These are phyloP conservation scores for Bradypus variegatus DNA, from an alignment of 2,797 vertebrate species.

Conservation along the genomic window DNA sequence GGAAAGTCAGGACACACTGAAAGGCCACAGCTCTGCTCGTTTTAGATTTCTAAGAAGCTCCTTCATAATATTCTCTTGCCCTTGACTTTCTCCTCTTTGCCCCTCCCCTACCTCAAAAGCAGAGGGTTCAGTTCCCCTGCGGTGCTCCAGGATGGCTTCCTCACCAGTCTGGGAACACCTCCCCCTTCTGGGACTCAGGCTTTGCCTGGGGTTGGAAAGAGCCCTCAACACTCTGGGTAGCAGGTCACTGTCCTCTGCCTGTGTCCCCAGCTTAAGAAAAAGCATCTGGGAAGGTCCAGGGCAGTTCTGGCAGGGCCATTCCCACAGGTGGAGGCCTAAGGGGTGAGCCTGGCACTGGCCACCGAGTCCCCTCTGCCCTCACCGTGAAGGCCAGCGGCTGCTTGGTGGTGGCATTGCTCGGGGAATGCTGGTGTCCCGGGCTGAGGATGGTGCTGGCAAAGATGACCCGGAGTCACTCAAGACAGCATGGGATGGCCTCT, in stretches of 20 bases:
- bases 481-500: not conserved
- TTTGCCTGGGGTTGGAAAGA: not conserved
- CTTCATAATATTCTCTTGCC: not conserved
- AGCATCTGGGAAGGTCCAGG: not conserved
- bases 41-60: not conserved
- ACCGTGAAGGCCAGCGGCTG: conserved; percentile 35
- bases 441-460: not conserved
- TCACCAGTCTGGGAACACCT: not conserved
- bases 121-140: not conserved
- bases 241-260: not conserved
- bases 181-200: not conserved
- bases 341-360: fast-evolving
- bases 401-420: not conserved
- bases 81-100: not conserved
- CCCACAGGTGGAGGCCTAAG: conserved; percentile 13
- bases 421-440: not conserved
- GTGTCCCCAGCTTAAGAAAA: not conserved
- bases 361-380: fast-evolving
- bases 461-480: not conserved
- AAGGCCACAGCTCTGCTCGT: not conserved
- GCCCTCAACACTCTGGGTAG: not conserved
- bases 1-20: not conserved
- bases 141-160: not conserved
- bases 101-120: not conserved
- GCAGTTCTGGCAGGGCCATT: no score